A percentile compares a stretch with the other conserved stretches of the same genome.
These are phyloP conservation scores for Xiphophorus hellerii DNA, from an alignment of 2,113 vertebrate genomes.

Conservation along the genomic window DNA sequence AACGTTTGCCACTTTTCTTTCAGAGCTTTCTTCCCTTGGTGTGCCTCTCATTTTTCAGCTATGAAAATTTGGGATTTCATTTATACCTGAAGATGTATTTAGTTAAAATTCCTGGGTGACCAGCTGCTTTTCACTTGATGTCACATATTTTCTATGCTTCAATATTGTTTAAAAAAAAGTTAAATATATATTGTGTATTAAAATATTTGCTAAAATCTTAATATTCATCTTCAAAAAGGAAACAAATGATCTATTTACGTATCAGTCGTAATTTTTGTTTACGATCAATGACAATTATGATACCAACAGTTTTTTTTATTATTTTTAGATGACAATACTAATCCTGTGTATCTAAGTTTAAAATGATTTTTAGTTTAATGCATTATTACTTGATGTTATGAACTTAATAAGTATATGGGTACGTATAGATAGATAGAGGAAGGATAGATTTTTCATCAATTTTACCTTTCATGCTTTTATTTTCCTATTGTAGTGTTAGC, in stretches of 20 bases:
- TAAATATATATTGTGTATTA: background rate
- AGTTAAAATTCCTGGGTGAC: background rate
- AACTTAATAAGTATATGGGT: too few species aligned
- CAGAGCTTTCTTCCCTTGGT: slow-evolving; percentile 27
- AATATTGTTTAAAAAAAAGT: background rate
- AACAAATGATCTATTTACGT: background rate
- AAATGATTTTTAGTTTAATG: too few species aligned
- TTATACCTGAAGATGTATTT: background rate
- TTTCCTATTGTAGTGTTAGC: too few species aligned
- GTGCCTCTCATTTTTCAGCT: slow-evolving; percentile 23
- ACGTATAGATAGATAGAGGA: too few species aligned
- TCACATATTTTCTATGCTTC: background rate
- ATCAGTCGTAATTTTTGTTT: too few species aligned
- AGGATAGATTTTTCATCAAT: too few species aligned
- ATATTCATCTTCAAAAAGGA: background rate
- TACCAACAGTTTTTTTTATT: too few species aligned
- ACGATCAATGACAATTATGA: too few species aligned
- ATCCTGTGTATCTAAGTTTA: too few species aligned
- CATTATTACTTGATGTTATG: too few species aligned
- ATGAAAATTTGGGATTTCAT: background rate
- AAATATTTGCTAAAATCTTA: background rate
- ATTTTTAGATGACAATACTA: too few species aligned
- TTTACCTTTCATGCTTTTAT: too few species aligned
- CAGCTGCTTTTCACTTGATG: background rate
- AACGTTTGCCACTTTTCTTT: slow-evolving; percentile 55